Base-by-base conservation (phyloP, 1,140 invertebrate species). In the Aporrectodea caliginosa region DNA sequence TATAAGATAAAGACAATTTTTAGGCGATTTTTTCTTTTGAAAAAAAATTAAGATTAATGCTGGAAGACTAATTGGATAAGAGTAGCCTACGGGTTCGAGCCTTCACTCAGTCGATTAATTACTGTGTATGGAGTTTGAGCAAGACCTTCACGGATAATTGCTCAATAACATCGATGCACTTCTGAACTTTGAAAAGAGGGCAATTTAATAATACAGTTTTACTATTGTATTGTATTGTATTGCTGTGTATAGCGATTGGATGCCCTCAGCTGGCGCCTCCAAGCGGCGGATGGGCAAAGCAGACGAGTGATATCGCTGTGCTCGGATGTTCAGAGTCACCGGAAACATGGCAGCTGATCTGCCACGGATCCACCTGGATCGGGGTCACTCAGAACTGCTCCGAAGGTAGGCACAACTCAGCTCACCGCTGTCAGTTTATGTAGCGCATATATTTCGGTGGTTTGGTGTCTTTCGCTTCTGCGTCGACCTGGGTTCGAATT, bases 351-450 rank as follows among this genome's bases (percentile, higher is more conserved):
- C 35, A 43, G 27, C 33, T 76, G n/a, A 32, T 35, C 16, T 76
- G 75, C 35, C 29, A 30, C 43, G 43, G 29, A n/a, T 16, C 43
- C 16, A 27, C 29, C 12, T 76, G 75, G 75, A 29, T 30, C 27
- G 75, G 75, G 32, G 35, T 35, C 32, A 29, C 43, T 32, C 32
- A 35, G 43, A 76, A 76, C 75, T 76, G 75, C 35, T 43, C 33
- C 32, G 27, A 34, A 6, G 33, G 33, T 43, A n/a, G n/a, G n/a
- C n/a, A n/a, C n/a, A n/a, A n/a, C n/a, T n/a, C n/a, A n/a, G n/a
- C n/a, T n/a, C n/a, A n/a, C n/a, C n/a, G n/a, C n/a, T n/a, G n/a
- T n/a, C n/a, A n/a, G n/a, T n/a, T n/a, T n/a, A n/a, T n/a, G n/a
- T n/a, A n/a, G n/a, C n/a, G n/a, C n/a, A n/a, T n/a, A n/a, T n/a